Evolutionary conservation across 2,888 invertebrate genomes (phyloP), one percentile per base, ranked within the genome.

Genomic region (Synanthedon vespiformis): DNA sequence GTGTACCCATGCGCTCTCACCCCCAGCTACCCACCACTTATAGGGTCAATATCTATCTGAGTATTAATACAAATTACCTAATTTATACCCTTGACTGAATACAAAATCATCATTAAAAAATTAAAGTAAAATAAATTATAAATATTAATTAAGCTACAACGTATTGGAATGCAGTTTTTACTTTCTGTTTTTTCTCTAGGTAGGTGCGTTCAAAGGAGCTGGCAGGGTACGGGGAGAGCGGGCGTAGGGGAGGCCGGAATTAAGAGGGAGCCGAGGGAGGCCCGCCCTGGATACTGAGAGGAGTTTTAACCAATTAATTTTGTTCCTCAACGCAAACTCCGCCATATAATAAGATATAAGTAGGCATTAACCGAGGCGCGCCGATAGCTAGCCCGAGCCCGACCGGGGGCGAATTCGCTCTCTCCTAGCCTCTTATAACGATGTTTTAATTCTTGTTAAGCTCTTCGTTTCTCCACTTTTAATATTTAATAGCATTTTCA

Each of bases 241-340:
- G 66, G 68, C 64, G 64, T 63, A 67, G 52, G 22, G 48, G 54
- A 48, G 52, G 70, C 61, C 68, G 79, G 84, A 79, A 83, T 84
- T 80, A 83, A 82, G 84, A 76, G 82, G 82, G 84, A 72, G 82
- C 65, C 54, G 71, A 77, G 72, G 75, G 74, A 60, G 68, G 77
- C 75, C 81, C 81, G 80, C 86, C 86, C 80, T 84, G 87, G 88
- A 88, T 87, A 87, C 88, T 80, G 86, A 88, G 88, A 88, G 88
- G 88, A 88, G 88, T 88, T 88, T 88, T 88, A 88, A 88, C 88
- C 88, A 88, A 88, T 88, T 88, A 88, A 88, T 88, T 88, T 88
- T 88, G 88, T 88, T 88, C 88, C 88, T 88, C 88, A 87, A 87
- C 87, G 86, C 87, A 87, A 87, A 87, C 87, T 87, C 81, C 77